Base-by-base conservation (phyloP, 2,113 vertebrate genomes). In the Cyanocitta stelleri region DNA sequence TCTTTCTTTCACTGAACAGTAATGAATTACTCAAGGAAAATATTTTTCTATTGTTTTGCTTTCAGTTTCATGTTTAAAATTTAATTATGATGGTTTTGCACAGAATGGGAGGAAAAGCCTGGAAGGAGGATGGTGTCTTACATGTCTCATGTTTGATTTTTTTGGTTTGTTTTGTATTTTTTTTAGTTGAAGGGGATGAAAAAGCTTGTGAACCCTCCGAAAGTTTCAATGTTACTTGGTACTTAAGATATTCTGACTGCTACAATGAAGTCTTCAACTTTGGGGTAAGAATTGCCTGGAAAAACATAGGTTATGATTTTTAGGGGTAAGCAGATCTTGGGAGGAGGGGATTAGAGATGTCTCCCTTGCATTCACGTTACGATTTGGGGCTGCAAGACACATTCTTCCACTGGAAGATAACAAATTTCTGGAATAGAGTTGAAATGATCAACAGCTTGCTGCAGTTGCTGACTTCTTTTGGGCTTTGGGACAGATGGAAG, bases 251-350 rank as follows among this genome's bases (percentile, higher is more conserved):
- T 89, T 98, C 97, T 88, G 97, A 98, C 85, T 98, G 98, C 97
- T 98, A 98, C 95, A 98, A 98, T 96, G 98, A 98, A 91, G 97
- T 98, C 83, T 98, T 98, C 87, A 98, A 96, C 69, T 98, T 98
- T 82, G 98, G 97, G 98, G 98, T 98, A 98, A 97, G 96, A 91
- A 95, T 88, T 59, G 21, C 21, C 0, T 33, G 26, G n/a, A 18
- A 64, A 64, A 61, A 33, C 9, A 8, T 8, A 37, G 37, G 9
- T 46, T 83, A 37, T 43, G 23, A 7, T 76, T 71, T 91, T 77
- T 62, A 61, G 18, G n/a, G 4, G 2, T 37, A 68, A 77, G 29
- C 39, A 52, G 43, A 21, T 63, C 5, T 51, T 29, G 17, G 17
- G 3, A 27, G 44, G 35, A 74, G 18, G 32, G 14, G 13, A 11